Conservation (phyloP, 1,140 invertebrate species). For the Trissolcus basalis region DNA sequence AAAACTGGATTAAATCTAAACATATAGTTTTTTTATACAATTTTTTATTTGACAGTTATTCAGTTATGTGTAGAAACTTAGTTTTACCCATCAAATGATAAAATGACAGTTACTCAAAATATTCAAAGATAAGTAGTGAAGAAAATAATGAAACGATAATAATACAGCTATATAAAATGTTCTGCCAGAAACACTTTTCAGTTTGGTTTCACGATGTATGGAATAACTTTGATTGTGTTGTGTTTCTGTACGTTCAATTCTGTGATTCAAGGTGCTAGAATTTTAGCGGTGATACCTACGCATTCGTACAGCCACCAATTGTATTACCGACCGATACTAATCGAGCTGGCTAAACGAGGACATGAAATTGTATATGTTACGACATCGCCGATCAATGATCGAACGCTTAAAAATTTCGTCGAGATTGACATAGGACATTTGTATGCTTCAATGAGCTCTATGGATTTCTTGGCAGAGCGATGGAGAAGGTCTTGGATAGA, state of each 20-base stretch:
- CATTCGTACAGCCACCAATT: constrained; percentile 79
- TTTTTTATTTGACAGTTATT: too few species aligned
- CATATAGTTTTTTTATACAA: too few species aligned
- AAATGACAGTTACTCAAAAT: too few species aligned
- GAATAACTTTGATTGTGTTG: constrained; percentile 6
- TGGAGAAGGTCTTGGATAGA: constrained; percentile 11
- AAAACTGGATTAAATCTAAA: too few species aligned
- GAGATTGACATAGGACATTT: constrained; percentile 43
- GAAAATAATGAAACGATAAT: background rate
- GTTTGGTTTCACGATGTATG: constrained; percentile 31
- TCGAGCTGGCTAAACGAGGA: constrained; percentile 66
- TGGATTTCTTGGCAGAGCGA: constrained; percentile 6
- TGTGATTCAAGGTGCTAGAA: constrained; percentile 60
- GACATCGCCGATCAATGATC: constrained; percentile 60
- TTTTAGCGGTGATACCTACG: constrained; percentile 75
- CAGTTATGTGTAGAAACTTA: too few species aligned
- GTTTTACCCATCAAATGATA: too few species aligned
- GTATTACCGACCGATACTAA: constrained; percentile 71
- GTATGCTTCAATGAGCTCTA: background rate
- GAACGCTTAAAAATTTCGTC: constrained; percentile 54
- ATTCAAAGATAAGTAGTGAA: background rate
- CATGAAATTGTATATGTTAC: constrained; percentile 74
- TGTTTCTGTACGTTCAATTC: background rate
- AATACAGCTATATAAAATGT: constrained; percentile 16
- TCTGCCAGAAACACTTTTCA: background rate